phyloP scores from a whole-genome alignment of 1,140 invertebrate genomes.

The Himalopsyche phryganea region DNA sequence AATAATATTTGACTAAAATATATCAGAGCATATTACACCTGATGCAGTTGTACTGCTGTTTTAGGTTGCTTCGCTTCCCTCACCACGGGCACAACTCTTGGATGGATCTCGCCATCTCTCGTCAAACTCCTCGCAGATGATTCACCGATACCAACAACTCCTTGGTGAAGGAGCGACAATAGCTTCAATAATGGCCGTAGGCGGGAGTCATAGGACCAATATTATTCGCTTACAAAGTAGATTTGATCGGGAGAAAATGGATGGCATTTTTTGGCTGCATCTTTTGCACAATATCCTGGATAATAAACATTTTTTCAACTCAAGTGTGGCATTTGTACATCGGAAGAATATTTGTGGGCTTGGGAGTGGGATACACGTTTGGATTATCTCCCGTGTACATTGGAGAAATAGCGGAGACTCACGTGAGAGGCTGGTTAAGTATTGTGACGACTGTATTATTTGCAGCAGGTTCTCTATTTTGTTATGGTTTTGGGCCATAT shows the following conservation, averaged over 20 bases:
- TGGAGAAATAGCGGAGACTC: constrained; percentile 11
- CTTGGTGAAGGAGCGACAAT: constrained; percentile 61
- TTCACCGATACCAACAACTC: constrained; percentile 50
- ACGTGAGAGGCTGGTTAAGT: constrained; percentile 4
- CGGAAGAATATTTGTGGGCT: constrained; percentile 7
- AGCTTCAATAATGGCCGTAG: constrained; percentile 53
- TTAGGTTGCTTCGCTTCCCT: constrained; percentile 6
- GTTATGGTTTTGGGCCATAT: constrained; percentile 1
- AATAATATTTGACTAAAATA: no score
- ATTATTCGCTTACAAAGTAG: constrained; percentile 46
- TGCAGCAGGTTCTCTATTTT: neutral
- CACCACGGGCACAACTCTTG: constrained; percentile 31
- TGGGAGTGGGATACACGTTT: constrained; percentile 4
- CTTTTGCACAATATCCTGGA: neutral
- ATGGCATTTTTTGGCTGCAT: constrained; percentile 9
- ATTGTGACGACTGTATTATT: neutral
- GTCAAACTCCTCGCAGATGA: constrained; percentile 45
- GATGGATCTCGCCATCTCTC: constrained; percentile 60
- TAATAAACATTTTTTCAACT: constrained; percentile 5
- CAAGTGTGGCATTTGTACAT: constrained; percentile 11
- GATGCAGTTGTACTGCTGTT: neutral
- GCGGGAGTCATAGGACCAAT: constrained; percentile 46
- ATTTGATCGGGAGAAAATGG: constrained; percentile 58
- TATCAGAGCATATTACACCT: no score
- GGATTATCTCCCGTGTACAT: constrained; percentile 7